A percentile compares a stretch with the other conserved stretches of the same genome.
Conservation (phyloP, 2,888 invertebrate species). For the Calliopum simillimum region DNA sequence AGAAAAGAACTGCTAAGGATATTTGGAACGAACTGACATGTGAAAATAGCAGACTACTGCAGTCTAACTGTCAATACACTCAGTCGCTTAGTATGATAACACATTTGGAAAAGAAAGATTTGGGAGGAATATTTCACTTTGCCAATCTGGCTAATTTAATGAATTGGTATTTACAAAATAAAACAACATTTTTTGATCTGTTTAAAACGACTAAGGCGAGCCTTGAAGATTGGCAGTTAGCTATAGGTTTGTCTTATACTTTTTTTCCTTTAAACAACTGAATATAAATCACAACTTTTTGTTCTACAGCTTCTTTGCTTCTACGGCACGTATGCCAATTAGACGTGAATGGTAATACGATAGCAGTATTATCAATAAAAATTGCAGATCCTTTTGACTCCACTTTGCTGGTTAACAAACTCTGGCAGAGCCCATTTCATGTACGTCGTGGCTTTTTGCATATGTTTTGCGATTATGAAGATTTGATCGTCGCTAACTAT, state of each 20-base stretch:
- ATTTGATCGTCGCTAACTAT: constrained; percentile 84
- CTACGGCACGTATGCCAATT: constrained; percentile 84
- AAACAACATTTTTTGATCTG: constrained; percentile 74
- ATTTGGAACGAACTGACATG: constrained; percentile 54
- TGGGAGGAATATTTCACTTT: constrained; percentile 76
- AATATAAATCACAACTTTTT: no score
- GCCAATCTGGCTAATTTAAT: constrained; percentile 77
- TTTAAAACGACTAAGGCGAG: constrained; percentile 63
- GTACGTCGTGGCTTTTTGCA: constrained; percentile 53
- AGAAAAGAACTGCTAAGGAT: no score
- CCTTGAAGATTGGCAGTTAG: constrained; percentile 64
- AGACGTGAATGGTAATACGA: constrained; percentile 79
- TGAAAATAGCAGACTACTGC: no score
- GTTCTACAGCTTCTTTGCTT: constrained; percentile 74
- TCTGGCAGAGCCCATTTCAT: no score
- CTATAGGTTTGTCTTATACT: constrained; percentile 39
- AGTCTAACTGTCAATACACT: constrained; percentile 40
- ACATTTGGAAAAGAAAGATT: constrained; percentile 77
- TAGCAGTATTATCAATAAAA: constrained; percentile 67
- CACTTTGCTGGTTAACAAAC: no score
- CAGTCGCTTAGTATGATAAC: constrained; percentile 68
- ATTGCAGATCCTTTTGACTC: no score
- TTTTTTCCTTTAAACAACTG: no score
- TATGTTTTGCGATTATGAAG: constrained; percentile 58
- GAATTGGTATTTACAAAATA: constrained; percentile 73